A percentile compares a stretch with the other conserved stretches of the same genome.
phyloP scores from a whole-genome alignment of 2,888 invertebrate species.

The Rhaphigaster nebulosa region DNA sequence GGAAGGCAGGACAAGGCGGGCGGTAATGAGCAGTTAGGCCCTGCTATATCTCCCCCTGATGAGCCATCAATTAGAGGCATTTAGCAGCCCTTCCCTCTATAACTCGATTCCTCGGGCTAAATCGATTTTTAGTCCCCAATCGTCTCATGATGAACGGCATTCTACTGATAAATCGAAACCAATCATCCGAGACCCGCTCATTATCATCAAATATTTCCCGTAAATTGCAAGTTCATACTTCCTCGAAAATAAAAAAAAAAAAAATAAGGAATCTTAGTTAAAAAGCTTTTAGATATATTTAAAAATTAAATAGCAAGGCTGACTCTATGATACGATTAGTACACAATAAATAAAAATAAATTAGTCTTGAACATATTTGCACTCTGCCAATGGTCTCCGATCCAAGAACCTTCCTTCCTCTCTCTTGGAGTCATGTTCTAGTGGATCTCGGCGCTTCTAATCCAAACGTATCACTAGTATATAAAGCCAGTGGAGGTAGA shows the following conservation, averaged over 20 bases:
- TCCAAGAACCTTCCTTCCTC: too few relatives aligned
- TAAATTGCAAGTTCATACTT: not conserved
- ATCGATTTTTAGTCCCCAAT: conserved; percentile 3
- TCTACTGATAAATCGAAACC: not conserved
- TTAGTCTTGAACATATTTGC: too few relatives aligned
- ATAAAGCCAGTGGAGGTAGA: too few relatives aligned
- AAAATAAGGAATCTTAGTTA: too few relatives aligned
- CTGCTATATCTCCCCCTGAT: not conserved
- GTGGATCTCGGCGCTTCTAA: too few relatives aligned
- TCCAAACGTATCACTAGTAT: too few relatives aligned
- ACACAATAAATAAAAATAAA: not conserved
- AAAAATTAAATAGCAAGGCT: too few relatives aligned
- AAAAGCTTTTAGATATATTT: too few relatives aligned
- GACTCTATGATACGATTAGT: too few relatives aligned
- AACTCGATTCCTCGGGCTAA: not conserved
- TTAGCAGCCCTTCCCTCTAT: not conserved
- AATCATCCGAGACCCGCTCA: not conserved
- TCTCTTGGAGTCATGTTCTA: too few relatives aligned
- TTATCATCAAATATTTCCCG: not conserved
- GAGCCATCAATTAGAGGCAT: conserved; percentile 28
- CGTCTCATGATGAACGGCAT: not conserved
- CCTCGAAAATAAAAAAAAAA: too few relatives aligned
- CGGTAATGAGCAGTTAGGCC: not conserved
- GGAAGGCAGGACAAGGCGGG: not conserved
- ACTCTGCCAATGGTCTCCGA: too few relatives aligned